These are phyloP conservation scores for Cheilosia scutellata DNA, from an alignment of 2,888 invertebrate species.

Conservation along the genomic window DNA sequence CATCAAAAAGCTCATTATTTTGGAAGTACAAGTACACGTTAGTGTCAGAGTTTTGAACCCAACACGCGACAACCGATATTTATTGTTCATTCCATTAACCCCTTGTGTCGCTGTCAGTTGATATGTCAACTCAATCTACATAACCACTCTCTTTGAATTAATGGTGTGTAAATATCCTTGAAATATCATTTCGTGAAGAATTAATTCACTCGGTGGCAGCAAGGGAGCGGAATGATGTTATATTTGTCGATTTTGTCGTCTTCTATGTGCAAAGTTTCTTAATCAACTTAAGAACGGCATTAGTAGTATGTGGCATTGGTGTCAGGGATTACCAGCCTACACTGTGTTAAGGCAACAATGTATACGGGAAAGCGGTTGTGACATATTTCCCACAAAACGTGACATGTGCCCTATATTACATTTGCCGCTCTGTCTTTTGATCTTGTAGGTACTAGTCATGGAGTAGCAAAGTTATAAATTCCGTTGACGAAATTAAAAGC, in stretches of 20 bases:
- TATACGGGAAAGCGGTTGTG: background rate
- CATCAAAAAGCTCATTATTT: no score
- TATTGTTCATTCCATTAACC: slow-evolving; percentile 58
- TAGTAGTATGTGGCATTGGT: slow-evolving; percentile 36
- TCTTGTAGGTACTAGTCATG: no score
- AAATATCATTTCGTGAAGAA: slow-evolving; percentile 60
- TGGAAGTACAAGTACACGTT: no score
- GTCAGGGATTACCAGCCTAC: slow-evolving; percentile 30
- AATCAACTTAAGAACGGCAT: slow-evolving; percentile 49
- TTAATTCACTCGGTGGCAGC: slow-evolving; percentile 37
- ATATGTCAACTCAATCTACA: slow-evolving; percentile 46
- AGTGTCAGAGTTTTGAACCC: background rate
- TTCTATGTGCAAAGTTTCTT: slow-evolving; percentile 42
- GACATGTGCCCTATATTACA: background rate
- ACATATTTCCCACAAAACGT: slow-evolving; percentile 36
- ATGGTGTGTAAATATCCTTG: slow-evolving; percentile 57
- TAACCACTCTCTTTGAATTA: slow-evolving; percentile 54
- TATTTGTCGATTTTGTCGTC: slow-evolving; percentile 13
- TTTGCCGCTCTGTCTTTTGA: no score
- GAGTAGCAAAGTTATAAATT: slow-evolving; percentile 37
- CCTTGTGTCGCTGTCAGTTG: slow-evolving; percentile 14
- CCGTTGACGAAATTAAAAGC: slow-evolving; percentile 36
- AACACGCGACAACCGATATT: slow-evolving; percentile 53
- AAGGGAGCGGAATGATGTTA: background rate
- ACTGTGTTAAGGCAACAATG: slow-evolving; percentile 13